These are phyloP conservation scores for Echinops telfairi DNA, from an alignment of 2,113 vertebrate species.

Conservation along the genomic window DNA sequence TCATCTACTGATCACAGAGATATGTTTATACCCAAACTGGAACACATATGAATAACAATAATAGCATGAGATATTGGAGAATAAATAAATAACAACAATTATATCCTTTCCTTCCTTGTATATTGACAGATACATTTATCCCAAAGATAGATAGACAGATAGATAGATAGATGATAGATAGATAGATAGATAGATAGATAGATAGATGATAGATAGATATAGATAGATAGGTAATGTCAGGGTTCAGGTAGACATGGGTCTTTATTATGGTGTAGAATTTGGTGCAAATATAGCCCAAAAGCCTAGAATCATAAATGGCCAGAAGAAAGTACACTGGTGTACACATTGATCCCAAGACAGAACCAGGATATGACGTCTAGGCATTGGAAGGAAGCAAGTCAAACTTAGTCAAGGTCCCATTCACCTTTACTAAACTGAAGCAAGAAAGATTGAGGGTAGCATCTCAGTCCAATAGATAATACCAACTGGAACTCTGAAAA, in stretches of 20 bases:
- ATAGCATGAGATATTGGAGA: background rate
- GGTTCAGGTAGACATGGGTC: background rate
- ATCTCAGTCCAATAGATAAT: background rate
- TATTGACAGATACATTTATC: background rate
- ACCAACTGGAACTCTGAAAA: background rate
- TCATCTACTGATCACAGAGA: no score
- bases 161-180: background rate
- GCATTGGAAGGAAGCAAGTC: background rate
- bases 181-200: no score
- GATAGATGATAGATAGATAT: no score
- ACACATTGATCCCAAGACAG: background rate
- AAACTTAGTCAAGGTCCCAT: no score
- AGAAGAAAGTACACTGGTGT: background rate
- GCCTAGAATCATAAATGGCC: background rate
- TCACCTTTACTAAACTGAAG: background rate
- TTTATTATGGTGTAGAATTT: background rate
- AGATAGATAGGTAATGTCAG: background rate
- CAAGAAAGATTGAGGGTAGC: background rate
- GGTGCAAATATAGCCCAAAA: background rate
- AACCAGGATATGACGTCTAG: background rate
- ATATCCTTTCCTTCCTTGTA: background rate
- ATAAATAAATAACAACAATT: background rate
- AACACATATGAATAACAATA: no score
- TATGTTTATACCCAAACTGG: no score
- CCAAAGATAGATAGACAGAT: background rate